Conservation (phyloP, 2,888 invertebrate genomes). For the Loripinus fragilis region DNA sequence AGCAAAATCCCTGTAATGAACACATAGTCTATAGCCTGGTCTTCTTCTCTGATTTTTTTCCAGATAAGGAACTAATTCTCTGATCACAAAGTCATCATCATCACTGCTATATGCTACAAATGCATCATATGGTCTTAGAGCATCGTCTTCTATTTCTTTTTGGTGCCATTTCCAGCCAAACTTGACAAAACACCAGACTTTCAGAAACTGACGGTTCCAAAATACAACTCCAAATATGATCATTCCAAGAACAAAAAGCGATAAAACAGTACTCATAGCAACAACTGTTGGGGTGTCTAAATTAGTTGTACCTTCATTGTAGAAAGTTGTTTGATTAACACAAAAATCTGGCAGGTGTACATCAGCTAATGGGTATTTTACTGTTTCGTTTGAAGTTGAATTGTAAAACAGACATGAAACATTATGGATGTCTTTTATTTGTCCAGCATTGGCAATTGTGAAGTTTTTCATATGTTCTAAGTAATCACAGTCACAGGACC, state of each 20-base stretch:
- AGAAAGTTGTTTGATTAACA: conserved; percentile 17
- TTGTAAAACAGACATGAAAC: conserved; percentile 16
- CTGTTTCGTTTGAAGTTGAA: not conserved
- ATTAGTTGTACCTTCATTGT: not conserved
- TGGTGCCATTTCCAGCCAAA: conserved; percentile 40
- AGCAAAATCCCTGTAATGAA: conserved; percentile 73
- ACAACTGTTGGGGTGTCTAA: conserved; percentile 13
- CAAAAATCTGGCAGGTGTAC: conserved; percentile 25
- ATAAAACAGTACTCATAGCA: conserved; percentile 18
- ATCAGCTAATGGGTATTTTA: not conserved
- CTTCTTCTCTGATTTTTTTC: conserved; percentile 89
- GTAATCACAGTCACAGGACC: conserved; percentile 60
- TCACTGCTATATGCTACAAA: conserved; percentile 92
- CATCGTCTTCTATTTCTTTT: conserved; percentile 30
- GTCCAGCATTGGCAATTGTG: not conserved
- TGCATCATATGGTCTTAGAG: conserved; percentile 88
- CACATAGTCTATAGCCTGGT: conserved; percentile 84
- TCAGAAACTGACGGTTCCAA: conserved; percentile 35
- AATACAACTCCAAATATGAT: conserved; percentile 33
- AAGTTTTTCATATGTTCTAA: conserved; percentile 24
- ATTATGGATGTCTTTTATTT: conserved; percentile 21
- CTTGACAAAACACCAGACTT: conserved; percentile 37
- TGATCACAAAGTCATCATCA: conserved; percentile 93
- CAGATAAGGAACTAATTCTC: conserved; percentile 91
- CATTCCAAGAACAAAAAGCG: conserved; percentile 52